Base-by-base conservation (phyloP, 2,113 vertebrate species). In the Pardalotus punctatus region DNA sequence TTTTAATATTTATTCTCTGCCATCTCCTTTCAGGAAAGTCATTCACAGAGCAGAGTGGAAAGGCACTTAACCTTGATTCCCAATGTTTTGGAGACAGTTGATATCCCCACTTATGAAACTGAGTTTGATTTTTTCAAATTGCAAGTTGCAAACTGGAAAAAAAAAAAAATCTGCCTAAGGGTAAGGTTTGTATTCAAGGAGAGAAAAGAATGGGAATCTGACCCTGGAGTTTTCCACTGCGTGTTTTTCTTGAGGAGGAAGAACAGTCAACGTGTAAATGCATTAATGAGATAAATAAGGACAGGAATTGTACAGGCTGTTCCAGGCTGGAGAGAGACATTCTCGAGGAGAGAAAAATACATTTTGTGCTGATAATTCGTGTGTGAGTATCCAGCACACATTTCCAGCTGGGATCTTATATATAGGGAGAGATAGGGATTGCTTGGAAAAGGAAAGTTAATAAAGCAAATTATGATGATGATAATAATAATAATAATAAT, bases 201-300 rank as follows among this genome's bases (percentile, higher is more conserved):
- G 74, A 81, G 9, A 33, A 45, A 73, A 64, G 12, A 61, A 8
- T 29, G n/a, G 22, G 36, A 83, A 73, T 33, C 51, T 67, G 24
- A 36, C 29, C 40, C 18, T 35, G 42, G 48, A 87, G 82, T 62
- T 78, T 56, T 93, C 35, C 43, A 6, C 17, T 38, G 24, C 9
- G 1, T 71, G 69, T 40, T 80, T 88, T 82, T 72, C 51, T 86
- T 71, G 79, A 84, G 40, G 12, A 88, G 20, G 50, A 85, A 87
- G 42, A 8, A 29, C 25, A 90, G 54, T 64, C 62, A 43, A 64
- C 2, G 35, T 77, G 33, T 31, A 81, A 81, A 62, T 69, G 50
- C 73, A 79, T 47, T 94, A 92, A 95, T 86, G 90, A 93, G 87
- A 79, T 78, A 91, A 96, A 93, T 56, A 88, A 14, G 8, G 79